phyloP scores from a whole-genome alignment of 2,888 invertebrate species.

The Euspilapteryx auroguttella region DNA sequence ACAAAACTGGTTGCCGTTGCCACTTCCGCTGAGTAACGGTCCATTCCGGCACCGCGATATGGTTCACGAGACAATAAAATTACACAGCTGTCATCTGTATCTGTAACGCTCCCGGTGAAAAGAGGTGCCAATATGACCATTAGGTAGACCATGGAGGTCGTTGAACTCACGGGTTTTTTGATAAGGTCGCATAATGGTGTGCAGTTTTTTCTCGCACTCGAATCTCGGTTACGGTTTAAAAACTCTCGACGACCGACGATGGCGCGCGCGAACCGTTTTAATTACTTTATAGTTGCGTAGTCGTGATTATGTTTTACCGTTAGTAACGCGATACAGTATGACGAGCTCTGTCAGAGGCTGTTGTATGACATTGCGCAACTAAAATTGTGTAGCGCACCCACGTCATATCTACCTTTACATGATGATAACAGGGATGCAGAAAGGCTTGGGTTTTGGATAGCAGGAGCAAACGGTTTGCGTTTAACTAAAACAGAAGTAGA shows the following conservation, averaged over 20 bases:
- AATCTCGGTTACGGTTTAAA: conserved; percentile 41
- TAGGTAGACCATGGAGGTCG: conserved; percentile 20
- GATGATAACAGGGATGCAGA: no score
- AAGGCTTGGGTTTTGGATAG: no score
- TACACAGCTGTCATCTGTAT: conserved; percentile 24
- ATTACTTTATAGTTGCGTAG: conserved; percentile 48
- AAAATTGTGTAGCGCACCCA: no score
- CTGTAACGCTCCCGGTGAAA: no score
- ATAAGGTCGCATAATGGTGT: conserved; percentile 44
- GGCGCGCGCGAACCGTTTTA: conserved; percentile 45
- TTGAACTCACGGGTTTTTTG: conserved; percentile 30
- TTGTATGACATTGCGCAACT: no score
- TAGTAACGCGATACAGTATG: conserved; percentile 53
- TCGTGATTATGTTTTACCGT: conserved; percentile 42
- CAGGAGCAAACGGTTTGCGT: no score
- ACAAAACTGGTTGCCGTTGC: conserved; percentile 17
- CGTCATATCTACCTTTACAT: no score
- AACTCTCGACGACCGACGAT: conserved; percentile 25
- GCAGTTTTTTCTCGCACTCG: conserved; percentile 27
- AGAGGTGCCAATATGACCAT: conserved; percentile 15
- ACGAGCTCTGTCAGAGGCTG: no score
- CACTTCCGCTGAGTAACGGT: conserved; percentile 48
- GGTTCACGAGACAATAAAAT: conserved; percentile 51
- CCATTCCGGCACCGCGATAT: conserved; percentile 37
- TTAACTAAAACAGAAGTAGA: no score